Percentiles rank a stretch among this genome's conserved stretches.
Evolutionary conservation across 2,888 invertebrate genomes (phyloP).

Genomic region (Noctua pronuba): DNA sequence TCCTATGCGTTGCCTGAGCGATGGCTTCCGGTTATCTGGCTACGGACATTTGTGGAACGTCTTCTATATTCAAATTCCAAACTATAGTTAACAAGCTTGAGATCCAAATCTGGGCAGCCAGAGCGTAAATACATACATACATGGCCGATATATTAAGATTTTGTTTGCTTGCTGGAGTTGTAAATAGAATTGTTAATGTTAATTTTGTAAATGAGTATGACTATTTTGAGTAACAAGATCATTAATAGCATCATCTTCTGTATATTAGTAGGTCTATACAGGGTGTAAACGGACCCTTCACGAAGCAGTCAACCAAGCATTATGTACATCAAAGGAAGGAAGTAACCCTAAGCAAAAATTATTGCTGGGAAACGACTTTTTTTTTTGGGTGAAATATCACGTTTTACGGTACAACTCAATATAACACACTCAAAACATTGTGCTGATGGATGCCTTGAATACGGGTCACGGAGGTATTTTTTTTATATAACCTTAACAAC

Average conservation of each 20-base stretch:
- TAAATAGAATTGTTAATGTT: background rate
- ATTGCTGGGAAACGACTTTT: too few species aligned
- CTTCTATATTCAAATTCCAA: background rate
- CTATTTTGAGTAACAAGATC: background rate
- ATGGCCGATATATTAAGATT: background rate
- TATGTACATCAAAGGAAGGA: too few species aligned
- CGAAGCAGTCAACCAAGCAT: too few species aligned
- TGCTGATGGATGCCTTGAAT: too few species aligned
- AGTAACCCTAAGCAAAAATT: too few species aligned
- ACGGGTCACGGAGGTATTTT: too few species aligned
- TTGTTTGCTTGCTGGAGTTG: background rate
- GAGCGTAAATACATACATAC: background rate
- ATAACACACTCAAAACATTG: too few species aligned
- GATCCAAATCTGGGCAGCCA: conserved; percentile 1
- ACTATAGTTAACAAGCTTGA: background rate
- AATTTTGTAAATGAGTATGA: background rate
- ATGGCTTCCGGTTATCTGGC: conserved; percentile 48
- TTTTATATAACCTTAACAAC: too few species aligned
- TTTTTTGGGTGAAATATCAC: too few species aligned
- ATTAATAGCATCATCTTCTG: background rate
- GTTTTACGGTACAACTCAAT: too few species aligned
- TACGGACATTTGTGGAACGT: conserved; percentile 12
- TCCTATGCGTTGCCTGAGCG: conserved; percentile 43
- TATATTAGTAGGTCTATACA: background rate
- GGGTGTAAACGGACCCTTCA: too few species aligned